These are phyloP conservation scores for Falcunculus frontatus DNA, from an alignment of 2,113 vertebrate species.

Conservation along the genomic window DNA sequence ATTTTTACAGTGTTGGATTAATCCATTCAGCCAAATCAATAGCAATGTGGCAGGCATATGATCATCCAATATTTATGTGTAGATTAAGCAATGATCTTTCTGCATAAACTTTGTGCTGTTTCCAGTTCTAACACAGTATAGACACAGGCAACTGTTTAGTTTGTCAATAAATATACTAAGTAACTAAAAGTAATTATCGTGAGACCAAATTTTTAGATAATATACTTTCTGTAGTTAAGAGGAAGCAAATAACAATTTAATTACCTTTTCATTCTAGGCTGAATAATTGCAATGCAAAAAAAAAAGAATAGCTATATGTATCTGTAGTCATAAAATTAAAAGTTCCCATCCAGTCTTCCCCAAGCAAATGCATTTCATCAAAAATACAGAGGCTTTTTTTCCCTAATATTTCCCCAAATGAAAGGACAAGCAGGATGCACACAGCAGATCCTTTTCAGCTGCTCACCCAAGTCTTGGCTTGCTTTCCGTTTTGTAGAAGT, in stretches of 20 bases:
- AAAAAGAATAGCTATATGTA: background rate
- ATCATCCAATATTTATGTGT: background rate
- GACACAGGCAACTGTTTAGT: background rate
- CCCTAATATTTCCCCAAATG: background rate
- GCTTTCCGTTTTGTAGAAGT: background rate
- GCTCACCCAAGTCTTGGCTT: background rate
- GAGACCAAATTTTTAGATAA: slow-evolving; percentile 20
- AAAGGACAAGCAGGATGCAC: background rate
- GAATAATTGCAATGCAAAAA: background rate
- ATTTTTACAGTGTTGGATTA: background rate
- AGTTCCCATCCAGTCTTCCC: background rate
- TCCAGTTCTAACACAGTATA: background rate
- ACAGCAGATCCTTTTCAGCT: background rate
- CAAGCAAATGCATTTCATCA: background rate
- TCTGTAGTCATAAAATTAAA: background rate
- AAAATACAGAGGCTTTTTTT: background rate
- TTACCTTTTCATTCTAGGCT: background rate
- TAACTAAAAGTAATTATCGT: slow-evolving; percentile 23
- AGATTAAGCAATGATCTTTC: background rate
- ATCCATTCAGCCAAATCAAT: background rate
- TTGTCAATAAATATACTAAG: slow-evolving; percentile 17
- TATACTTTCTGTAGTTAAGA: slow-evolving; percentile 24
- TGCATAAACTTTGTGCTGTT: background rate
- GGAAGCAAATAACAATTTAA: slow-evolving; percentile 18
- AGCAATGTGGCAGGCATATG: background rate